Evolutionary conservation across 2,113 vertebrate genomes (phyloP).

Genomic region (Indicator indicator): DNA sequence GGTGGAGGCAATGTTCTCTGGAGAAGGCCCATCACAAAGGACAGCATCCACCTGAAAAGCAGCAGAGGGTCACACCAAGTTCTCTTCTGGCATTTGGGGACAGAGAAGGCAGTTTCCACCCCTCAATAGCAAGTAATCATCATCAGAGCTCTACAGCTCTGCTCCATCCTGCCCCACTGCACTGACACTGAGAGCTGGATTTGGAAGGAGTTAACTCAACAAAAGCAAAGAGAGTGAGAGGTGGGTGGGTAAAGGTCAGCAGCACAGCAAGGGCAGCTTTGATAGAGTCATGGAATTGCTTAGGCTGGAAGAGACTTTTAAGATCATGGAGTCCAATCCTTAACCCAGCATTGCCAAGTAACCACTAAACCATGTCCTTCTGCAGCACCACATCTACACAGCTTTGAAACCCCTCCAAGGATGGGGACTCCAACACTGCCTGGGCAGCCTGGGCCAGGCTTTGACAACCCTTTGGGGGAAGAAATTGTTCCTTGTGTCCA

Average conservation of each 20-base stretch:
- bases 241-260: background rate
- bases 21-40: constrained; percentile 88
- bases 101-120: background rate
- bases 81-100: background rate
- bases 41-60: constrained; percentile 85
- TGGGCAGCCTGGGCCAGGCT: no score
- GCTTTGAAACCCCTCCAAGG: no score
- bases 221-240: background rate
- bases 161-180: background rate
- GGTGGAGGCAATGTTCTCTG: constrained; percentile 90
- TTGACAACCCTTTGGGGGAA: no score
- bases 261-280: background rate
- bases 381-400: no score
- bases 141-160: background rate
- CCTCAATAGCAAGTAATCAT: background rate
- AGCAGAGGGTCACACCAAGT: background rate
- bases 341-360: no score
- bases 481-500: no score
- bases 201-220: background rate
- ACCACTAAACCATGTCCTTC: no score
- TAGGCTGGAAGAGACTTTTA: no score
- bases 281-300: no score
- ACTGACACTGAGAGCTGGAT: background rate
- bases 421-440: no score
- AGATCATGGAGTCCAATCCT: no score